These are phyloP conservation scores for Rhyacophila evoluta DNA, from an alignment of 2,888 invertebrate genomes.

Conservation along the genomic window DNA sequence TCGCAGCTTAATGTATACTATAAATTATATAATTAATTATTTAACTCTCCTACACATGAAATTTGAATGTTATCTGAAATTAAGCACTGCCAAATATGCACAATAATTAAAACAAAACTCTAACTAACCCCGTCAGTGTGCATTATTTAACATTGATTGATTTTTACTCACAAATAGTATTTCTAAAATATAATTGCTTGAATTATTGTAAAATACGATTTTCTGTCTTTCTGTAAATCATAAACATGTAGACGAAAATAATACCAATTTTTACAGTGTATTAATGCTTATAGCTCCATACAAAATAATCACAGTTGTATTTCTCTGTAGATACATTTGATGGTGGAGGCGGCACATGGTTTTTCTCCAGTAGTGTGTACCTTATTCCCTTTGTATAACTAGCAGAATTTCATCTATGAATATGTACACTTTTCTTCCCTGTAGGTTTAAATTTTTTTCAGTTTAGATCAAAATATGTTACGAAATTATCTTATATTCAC, in stretches of 20 bases:
- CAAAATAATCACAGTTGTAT: not conserved
- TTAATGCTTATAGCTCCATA: not conserved
- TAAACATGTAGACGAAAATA: not conserved
- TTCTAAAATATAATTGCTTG: not conserved
- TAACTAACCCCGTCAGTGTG: not conserved
- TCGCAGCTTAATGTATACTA: no score
- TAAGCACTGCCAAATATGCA: not conserved
- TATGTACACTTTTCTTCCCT: no score
- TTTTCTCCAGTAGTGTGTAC: no score
- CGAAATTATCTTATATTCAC: no score
- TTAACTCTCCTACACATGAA: not conserved
- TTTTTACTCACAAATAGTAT: not conserved
- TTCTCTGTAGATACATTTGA: not conserved
- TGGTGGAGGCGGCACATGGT: not conserved
- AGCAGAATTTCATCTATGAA: no score
- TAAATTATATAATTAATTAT: no score
- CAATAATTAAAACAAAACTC: not conserved
- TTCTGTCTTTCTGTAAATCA: not conserved
- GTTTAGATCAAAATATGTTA: no score
- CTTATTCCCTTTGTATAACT: no score
- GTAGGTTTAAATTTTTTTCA: no score
- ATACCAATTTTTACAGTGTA: not conserved
- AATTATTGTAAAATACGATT: not conserved
- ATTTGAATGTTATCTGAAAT: slow-evolving; percentile 8
- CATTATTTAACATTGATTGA: not conserved